Conservation (phyloP, 2,113 vertebrate genomes). For the Chamaea fasciata region DNA sequence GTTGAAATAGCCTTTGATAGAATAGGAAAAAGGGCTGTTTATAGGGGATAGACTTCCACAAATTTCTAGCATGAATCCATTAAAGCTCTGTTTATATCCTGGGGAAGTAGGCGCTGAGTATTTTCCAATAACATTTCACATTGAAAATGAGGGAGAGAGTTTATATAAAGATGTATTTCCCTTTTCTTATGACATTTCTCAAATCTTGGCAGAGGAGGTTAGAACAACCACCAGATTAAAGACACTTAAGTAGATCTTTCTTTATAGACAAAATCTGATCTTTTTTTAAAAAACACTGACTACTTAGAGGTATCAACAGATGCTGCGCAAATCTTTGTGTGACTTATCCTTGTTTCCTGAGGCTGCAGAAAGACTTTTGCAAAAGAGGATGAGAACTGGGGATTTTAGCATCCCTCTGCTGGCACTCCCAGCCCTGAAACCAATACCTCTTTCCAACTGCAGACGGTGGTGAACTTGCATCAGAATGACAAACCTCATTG, state of each 20-base stretch:
- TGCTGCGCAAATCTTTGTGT: not conserved
- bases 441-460: not conserved
- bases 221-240: not conserved
- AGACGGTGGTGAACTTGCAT: not conserved
- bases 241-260: not conserved
- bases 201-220: not conserved
- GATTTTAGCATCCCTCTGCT: not conserved
- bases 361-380: not conserved
- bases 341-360: constrained; percentile 6
- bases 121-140: not conserved
- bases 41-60: not conserved
- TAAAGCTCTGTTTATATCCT: not conserved
- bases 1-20: constrained; percentile 33
- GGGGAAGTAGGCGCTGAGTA: not conserved
- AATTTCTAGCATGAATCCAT: not conserved
- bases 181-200: not conserved
- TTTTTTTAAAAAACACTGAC: not conserved
- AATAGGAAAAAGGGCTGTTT: constrained; percentile 7
- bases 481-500: not conserved
- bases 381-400: not conserved
- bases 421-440: not conserved
- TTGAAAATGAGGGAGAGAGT: not conserved
- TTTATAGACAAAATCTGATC: not conserved
- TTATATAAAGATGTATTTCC: not conserved
- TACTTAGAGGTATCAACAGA: not conserved